Evolutionary conservation across 2,888 invertebrate genomes (phyloP).

Genomic region (Euproctis similis): DNA sequence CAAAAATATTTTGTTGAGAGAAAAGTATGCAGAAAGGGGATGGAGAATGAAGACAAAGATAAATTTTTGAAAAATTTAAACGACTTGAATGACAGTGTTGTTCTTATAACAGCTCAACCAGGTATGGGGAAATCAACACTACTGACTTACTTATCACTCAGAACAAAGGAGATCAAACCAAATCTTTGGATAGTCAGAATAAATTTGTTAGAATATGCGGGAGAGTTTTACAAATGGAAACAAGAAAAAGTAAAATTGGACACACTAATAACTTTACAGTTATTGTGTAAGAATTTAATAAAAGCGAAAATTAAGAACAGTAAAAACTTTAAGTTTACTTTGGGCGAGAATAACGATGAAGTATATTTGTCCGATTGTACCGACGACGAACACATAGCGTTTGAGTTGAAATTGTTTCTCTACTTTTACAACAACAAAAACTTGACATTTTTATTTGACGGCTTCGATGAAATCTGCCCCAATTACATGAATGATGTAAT

Average conservation of each 20-base stretch:
- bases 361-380: not conserved
- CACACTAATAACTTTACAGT: not conserved
- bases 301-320: not conserved
- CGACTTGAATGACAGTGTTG: conserved; percentile 1
- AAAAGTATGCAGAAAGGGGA: not conserved
- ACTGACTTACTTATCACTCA: conserved; percentile 6
- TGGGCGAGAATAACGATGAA: not conserved
- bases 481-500: conserved; percentile 2
- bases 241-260: not conserved
- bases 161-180: not conserved
- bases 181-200: conserved; percentile 4
- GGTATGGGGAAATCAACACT: conserved; percentile 15
- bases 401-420: conserved; percentile 3
- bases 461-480: conserved; percentile 8
- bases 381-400: not conserved
- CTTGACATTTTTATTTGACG: conserved; percentile 6
- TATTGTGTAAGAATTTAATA: conserved; percentile 1
- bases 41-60: not conserved
- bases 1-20: conserved; percentile 12
- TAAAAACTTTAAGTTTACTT: not conserved
- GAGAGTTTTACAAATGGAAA: conserved; percentile 3
- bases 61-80: not conserved
- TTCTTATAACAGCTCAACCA: conserved; percentile 3
- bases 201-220: conserved; percentile 3
- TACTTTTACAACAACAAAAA: conserved; percentile 5